A percentile compares a stretch with the other conserved stretches of the same genome.
Conservation (phyloP, 2,797 vertebrate genomes). For the Coluber constrictor region DNA sequence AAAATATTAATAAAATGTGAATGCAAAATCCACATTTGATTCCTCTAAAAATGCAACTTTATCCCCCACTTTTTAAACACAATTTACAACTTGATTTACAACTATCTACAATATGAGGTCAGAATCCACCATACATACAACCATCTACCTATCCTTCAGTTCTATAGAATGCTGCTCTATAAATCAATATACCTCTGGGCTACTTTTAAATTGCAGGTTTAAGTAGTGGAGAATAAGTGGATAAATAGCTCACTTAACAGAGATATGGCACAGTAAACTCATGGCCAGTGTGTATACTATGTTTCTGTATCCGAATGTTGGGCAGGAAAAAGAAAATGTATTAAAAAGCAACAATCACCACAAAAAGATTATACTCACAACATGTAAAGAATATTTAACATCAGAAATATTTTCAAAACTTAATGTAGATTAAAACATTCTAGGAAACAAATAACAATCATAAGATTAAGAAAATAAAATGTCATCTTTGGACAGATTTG, state of each 20-base stretch:
- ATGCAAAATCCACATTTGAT: background rate
- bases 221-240: background rate
- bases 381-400: background rate
- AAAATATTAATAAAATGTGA: constrained; percentile 14
- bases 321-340: background rate
- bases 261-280: background rate
- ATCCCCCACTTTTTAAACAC: background rate
- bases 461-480: constrained; percentile 30
- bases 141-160: background rate
- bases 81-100: background rate
- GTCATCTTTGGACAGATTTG: background rate
- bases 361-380: background rate
- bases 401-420: background rate
- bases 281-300: background rate
- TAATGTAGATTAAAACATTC: constrained; percentile 9
- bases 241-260: background rate
- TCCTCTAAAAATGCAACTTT: background rate
- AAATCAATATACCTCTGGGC: background rate
- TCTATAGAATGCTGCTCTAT: background rate
- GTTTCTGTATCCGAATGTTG: background rate
- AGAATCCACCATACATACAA: background rate
- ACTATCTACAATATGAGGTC: background rate
- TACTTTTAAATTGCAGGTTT: background rate
- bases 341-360: background rate
- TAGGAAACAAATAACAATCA: background rate